These are phyloP conservation scores for Machimus rusticus DNA, from an alignment of 2,888 invertebrate genomes.

Conservation along the genomic window DNA sequence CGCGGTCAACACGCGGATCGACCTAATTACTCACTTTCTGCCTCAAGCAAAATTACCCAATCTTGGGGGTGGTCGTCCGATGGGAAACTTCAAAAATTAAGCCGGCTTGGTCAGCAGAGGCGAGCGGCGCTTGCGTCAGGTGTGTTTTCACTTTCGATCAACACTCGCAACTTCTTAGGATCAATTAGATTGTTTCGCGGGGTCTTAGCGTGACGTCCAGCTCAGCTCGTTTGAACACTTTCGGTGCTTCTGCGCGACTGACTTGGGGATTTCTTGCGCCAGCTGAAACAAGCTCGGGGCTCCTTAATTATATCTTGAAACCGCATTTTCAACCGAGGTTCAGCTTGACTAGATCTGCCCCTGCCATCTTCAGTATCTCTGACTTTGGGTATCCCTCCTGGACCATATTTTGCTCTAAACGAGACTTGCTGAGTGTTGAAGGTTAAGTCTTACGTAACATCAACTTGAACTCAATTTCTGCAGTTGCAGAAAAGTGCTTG, in stretches of 20 bases:
- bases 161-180: neutral
- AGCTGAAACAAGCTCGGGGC: neutral
- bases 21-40: neutral
- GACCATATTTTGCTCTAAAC: neutral
- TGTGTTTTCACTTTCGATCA: conserved; percentile 8
- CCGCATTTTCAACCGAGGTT: neutral
- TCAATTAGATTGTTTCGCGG: neutral
- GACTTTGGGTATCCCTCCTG: neutral
- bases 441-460: neutral
- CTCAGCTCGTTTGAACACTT: neutral
- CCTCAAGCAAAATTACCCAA: neutral
- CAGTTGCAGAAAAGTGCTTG: neutral
- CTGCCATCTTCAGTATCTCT: neutral
- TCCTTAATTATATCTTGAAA: neutral
- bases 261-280: neutral
- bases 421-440: neutral
- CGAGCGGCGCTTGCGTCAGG: neutral
- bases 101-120: neutral
- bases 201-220: neutral
- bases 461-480: neutral
- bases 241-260: conserved; percentile 14
- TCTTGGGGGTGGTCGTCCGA: neutral
- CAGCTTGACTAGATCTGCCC: neutral
- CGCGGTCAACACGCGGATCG: neutral
- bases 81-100: neutral